These are phyloP conservation scores for Motacilla tschutschensis DNA, from an alignment of 2,113 vertebrate species.

Conservation along the genomic window DNA sequence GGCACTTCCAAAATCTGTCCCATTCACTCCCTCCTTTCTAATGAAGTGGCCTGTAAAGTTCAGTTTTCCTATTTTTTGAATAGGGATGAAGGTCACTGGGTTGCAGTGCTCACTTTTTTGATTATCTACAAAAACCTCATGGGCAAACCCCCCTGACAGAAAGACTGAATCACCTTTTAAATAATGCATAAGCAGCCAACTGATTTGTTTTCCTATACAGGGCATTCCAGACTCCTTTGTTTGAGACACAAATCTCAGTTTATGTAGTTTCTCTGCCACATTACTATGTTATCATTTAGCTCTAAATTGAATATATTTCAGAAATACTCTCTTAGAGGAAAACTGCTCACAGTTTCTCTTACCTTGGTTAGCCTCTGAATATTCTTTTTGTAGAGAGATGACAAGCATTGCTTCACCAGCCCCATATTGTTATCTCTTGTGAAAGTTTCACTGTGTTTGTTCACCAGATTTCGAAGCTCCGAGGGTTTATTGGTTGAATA, in stretches of 20 bases:
- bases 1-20: not conserved
- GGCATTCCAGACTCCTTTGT: not conserved
- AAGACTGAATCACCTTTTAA: not conserved
- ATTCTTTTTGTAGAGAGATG: conserved; percentile 98
- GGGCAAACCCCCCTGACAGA: not conserved
- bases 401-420: conserved; percentile 96
- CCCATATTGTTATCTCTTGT: conserved; percentile 95
- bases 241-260: not conserved
- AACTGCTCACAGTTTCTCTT: not conserved
- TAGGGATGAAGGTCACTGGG: not conserved
- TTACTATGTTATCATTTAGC: not conserved
- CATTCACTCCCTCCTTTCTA: not conserved
- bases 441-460: conserved; percentile 93
- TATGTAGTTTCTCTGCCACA: not conserved
- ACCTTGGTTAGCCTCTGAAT: conserved; percentile 99
- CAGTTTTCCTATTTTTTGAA: not conserved
- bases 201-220: not conserved
- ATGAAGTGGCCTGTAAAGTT: not conserved
- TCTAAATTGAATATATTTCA: not conserved
- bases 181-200: not conserved
- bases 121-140: not conserved
- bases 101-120: accelerated
- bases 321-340: not conserved
- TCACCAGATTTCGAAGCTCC: conserved; percentile 90
- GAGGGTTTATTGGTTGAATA: conserved; percentile 95